Percentiles rank a stretch among this genome's conserved stretches.
Conservation (phyloP, 2,888 invertebrate species). For the Copidosoma aretas region DNA sequence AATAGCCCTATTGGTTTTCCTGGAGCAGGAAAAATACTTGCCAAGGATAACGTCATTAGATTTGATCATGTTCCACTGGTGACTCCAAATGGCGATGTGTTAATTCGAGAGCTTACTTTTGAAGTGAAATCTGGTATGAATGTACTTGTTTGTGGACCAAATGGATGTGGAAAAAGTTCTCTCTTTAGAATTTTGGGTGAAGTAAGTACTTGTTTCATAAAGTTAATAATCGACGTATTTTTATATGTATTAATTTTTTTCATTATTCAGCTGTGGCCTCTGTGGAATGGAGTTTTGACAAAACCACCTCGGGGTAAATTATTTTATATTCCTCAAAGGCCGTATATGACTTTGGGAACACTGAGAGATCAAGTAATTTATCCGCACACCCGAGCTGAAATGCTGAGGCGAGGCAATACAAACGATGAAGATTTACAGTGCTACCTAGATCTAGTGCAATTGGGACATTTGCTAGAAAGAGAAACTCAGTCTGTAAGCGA, state of each 20-base stretch:
- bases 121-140: constrained; percentile 95
- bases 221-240: background rate
- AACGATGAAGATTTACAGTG: constrained; percentile 77
- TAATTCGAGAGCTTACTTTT: constrained; percentile 86
- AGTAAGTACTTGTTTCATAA: constrained; percentile 55
- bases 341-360: constrained; percentile 97
- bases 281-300: constrained; percentile 90
- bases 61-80: constrained; percentile 94
- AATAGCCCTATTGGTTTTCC: constrained; percentile 67
- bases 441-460: constrained; percentile 82
- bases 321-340: constrained; percentile 96
- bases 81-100: constrained; percentile 96
- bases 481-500: constrained; percentile 67
- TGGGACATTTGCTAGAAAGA: constrained; percentile 81
- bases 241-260: constrained; percentile 3
- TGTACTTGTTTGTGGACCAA: constrained; percentile 97
- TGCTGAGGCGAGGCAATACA: constrained; percentile 76
- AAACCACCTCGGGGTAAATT: constrained; percentile 96
- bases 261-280: constrained; percentile 80
- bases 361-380: constrained; percentile 94
- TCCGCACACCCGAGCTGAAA: constrained; percentile 89
- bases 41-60: constrained; percentile 86
- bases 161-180: constrained; percentile 98
- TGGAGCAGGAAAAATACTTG: constrained; percentile 80
- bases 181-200: constrained; percentile 95